Base-by-base conservation (phyloP, 2,888 invertebrate species). In the Orthosia gothica region DNA sequence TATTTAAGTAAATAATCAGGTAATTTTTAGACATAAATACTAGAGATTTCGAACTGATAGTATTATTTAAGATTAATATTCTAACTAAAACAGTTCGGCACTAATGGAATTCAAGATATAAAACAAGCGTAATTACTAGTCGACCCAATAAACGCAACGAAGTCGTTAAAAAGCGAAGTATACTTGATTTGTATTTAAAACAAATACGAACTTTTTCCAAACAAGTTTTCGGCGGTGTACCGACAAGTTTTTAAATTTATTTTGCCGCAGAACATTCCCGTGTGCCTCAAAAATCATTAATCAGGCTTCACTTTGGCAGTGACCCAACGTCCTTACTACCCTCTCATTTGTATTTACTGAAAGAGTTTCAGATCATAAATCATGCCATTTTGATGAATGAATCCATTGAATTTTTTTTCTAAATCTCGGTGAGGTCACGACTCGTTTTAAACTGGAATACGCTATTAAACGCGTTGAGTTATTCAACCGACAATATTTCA, bases 331-430 rank as follows among this genome's bases (percentile, higher is more conserved):
- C 93, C 94, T 93, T 93, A 93, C 93, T 93, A 91, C 93, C 91
- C 94, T 90, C 94, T 95, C 95, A 95, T 95, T 95, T 95, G 95
- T 95, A 95, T 95, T 95, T 95, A 94, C 93, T 92, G 94, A 95
- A 95, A 95, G 95, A 95, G 95, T 95, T 95, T 91, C 89, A 90
- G 92, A 91, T 90, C 94, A 94, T 95, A 95, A 95, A 95, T 95
- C 95, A 95, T 94, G 91, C 89, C 90, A 88, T 93, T 93, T 95
- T 95, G 95, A 95, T 95, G 93, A 95, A 95, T 95, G 93, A 93
- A 91, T 91, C 91, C 92, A 93, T 94, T 92, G 89, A 92, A 89
- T 92, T 93, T 94, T 95, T 84, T 95, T 95, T 92, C 89, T 89
- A 93, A 94, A 94, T 91, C 91, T 91, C 85, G 80, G 88, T 88